These are phyloP conservation scores for Osmerus mordax DNA, from an alignment of 2,113 vertebrate genomes.

Conservation along the genomic window DNA sequence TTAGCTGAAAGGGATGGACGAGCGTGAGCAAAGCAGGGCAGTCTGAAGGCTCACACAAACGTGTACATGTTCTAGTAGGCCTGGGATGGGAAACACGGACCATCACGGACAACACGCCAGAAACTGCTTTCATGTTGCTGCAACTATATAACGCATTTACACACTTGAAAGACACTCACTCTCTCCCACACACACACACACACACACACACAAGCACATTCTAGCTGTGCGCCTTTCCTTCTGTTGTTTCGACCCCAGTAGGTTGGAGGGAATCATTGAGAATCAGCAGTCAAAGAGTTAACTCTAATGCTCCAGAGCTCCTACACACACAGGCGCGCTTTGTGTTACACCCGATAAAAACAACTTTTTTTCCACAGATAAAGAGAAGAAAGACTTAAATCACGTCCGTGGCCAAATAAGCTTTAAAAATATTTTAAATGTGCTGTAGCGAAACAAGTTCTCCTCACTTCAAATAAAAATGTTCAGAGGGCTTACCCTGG, in stretches of 20 bases:
- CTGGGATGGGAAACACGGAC: not conserved
- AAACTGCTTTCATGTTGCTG: not conserved
- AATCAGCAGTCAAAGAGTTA: conserved; percentile 46
- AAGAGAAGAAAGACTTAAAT: conserved; percentile 52
- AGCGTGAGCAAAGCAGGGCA: too few species aligned
- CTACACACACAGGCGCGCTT: conserved; percentile 53
- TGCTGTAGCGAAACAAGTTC: conserved; percentile 47
- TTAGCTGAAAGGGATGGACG: too few species aligned
- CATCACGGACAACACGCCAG: conserved; percentile 7
- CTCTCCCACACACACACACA: not conserved
- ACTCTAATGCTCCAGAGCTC: conserved; percentile 46
- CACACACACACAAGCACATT: conserved; percentile 6
- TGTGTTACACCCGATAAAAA: conserved; percentile 47
- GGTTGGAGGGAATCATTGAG: not conserved
- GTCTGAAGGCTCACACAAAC: too few species aligned
- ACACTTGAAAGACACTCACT: not conserved
- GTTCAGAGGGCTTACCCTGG: conserved; percentile 47
- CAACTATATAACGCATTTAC: not conserved
- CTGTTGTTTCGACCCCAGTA: not conserved
- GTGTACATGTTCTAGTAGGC: too few species aligned
- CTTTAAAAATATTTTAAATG: conserved; percentile 63
- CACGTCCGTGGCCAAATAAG: conserved; percentile 62
- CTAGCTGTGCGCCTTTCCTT: too few species aligned
- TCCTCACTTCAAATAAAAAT: conserved; percentile 61
- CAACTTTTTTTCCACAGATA: conserved; percentile 33